Evolutionary conservation across 2,888 invertebrate species (phyloP), one percentile per base, ranked within the genome.

Genomic region (Sipha maydis): DNA sequence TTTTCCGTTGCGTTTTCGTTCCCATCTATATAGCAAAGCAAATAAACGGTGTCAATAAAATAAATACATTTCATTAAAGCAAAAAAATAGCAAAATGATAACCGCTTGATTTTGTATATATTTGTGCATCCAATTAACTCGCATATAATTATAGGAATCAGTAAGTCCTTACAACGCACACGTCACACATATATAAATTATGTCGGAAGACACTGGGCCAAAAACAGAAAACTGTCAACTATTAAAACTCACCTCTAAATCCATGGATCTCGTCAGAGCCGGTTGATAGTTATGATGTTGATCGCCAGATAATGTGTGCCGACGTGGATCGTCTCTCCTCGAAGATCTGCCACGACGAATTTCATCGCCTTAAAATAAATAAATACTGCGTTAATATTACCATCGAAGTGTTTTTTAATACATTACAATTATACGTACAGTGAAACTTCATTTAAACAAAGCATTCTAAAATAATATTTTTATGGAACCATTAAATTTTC

Each of bases 221-320:
- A 56, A 77, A 34, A 31, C 31, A 19, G 1, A 21, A 25, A 34
- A 56, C 7, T 7, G 21, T 78, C 11, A 3, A 34, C 25, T 8
- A 11, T 48, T 48, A 34, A 1, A 90, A 91, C 92, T 93, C 93
- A 96, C 96, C 94, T 96, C 96, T 91, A 96, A 93, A 91, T 96
- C 96, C 93, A 95, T 94, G 89, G 95, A 94, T 90, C 95, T 93
- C 89, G 93, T 92, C 90, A 93, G 91, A 91, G 92, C 94, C 91
- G 94, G 93, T 91, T 93, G 92, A 90, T 92, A 93, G 91, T 95
- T 95, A 31, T 95, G 93, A 91, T 96, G 95, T 91, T 96, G 96
- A 91, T 93, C 93, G 83, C 95, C 95, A 48, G 95, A 95, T 89
- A 97, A 94, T 11, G 97, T 97, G 92, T 97, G 97, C 31, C 97